Conservation (phyloP, 2,113 vertebrate genomes). For the Oreochromis tanganicae region DNA sequence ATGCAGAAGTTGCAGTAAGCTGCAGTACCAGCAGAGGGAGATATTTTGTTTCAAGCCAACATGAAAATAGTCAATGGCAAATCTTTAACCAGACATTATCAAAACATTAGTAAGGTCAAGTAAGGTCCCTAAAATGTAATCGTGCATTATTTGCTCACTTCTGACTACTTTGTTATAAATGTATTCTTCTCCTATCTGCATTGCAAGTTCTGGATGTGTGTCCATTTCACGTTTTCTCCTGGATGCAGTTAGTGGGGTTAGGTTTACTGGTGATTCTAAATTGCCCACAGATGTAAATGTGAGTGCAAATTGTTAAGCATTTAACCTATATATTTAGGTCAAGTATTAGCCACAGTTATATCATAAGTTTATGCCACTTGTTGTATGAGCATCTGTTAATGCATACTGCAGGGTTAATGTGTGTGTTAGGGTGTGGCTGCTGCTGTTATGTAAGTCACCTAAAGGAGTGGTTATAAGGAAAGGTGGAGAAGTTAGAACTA, state of each 20-base stretch:
- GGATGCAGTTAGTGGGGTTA: neutral
- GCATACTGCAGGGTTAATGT: neutral
- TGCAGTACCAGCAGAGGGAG: neutral
- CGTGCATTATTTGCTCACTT: fast-evolving
- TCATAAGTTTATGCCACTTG: neutral
- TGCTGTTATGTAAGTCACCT: neutral
- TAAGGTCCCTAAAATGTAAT: neutral
- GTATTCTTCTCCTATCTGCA: fast-evolving
- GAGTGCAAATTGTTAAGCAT: neutral
- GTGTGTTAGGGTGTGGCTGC: neutral
- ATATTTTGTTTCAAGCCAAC: neutral
- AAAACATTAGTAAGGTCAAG: neutral
- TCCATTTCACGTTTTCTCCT: fast-evolving
- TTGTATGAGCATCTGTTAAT: neutral
- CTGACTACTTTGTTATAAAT: neutral
- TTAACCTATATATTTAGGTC: neutral
- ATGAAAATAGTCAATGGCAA: neutral
- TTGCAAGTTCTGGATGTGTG: neutral
- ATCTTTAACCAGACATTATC: neutral
- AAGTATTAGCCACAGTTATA: neutral
- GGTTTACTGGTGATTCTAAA: neutral
- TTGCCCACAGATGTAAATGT: neutral
- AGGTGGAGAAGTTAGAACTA: neutral
- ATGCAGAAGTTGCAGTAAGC: neutral
- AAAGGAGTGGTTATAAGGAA: neutral